phyloP scores from a whole-genome alignment of 2,888 invertebrate genomes.

The Criorhina ranunculi region DNA sequence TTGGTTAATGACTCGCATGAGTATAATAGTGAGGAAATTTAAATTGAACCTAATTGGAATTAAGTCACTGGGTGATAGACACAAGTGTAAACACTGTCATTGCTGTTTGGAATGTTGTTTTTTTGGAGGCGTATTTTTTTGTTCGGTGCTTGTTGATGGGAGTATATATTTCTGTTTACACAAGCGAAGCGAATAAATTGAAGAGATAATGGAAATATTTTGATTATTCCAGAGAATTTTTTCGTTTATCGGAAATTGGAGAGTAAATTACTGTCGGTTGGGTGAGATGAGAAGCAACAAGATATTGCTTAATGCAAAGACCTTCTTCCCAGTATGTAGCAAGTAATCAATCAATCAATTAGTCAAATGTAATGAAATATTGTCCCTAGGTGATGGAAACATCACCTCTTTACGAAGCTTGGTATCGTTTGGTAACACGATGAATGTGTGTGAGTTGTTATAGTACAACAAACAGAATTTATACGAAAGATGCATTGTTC shows the following conservation, averaged over 20 bases:
- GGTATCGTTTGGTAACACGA: too few relatives aligned
- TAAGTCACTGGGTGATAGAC: constrained; percentile 56
- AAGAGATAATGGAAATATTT: constrained; percentile 5
- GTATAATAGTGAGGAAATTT: constrained; percentile 46
- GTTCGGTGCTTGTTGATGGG: neutral
- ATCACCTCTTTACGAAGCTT: too few relatives aligned
- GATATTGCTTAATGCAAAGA: too few relatives aligned
- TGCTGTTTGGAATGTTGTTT: constrained; percentile 3
- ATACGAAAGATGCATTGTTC: too few relatives aligned
- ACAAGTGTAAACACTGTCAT: constrained; percentile 49
- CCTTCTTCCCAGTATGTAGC: too few relatives aligned
- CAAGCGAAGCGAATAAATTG: constrained; percentile 4
- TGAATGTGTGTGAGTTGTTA: too few relatives aligned
- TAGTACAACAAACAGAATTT: too few relatives aligned
- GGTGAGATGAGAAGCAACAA: too few relatives aligned
- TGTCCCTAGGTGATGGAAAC: too few relatives aligned
- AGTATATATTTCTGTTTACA: constrained; percentile 26
- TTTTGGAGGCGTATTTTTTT: constrained; percentile 32
- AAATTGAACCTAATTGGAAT: constrained; percentile 72
- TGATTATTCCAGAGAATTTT: neutral
- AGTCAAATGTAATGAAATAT: too few relatives aligned
- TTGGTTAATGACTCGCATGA: constrained; percentile 62
- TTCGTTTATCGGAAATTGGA: neutral
- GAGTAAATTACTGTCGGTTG: too few relatives aligned
- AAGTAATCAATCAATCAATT: too few relatives aligned